Conservation (phyloP, 2,113 vertebrate genomes). For the Malurus elegans region DNA sequence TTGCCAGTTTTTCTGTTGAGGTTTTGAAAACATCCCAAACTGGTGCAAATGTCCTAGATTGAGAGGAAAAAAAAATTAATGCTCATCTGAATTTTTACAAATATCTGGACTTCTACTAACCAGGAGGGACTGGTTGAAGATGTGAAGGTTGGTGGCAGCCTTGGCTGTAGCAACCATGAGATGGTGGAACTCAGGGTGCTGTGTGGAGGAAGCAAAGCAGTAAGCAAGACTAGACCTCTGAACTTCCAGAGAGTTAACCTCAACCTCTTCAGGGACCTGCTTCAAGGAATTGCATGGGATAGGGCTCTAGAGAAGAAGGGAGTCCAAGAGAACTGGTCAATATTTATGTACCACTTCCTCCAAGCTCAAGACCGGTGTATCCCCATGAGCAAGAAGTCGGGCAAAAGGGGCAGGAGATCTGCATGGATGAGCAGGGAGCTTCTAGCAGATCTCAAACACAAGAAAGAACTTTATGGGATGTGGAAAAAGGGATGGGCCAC, state of each 20-base stretch:
- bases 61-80: neutral
- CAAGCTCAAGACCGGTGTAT: neutral
- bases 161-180: neutral
- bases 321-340: neutral
- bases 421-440: neutral
- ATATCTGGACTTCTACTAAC: neutral
- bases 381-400: neutral
- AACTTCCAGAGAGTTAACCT: neutral
- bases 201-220: neutral
- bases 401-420: neutral
- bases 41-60: slow-evolving; percentile 87
- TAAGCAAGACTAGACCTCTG: neutral
- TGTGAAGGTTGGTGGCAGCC: neutral
- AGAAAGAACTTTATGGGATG: neutral
- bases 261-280: neutral
- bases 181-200: neutral
- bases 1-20: slow-evolving; percentile 91
- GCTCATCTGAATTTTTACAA: neutral
- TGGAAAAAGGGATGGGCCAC: neutral
- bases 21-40: slow-evolving; percentile 93
- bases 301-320: neutral
- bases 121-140: neutral
- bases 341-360: neutral
- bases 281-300: neutral
- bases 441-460: neutral